Percentiles rank a stretch among this genome's conserved stretches.
These are phyloP conservation scores for Drosophila parvula DNA, from an alignment of 1,140 invertebrate genomes.

Conservation along the genomic window DNA sequence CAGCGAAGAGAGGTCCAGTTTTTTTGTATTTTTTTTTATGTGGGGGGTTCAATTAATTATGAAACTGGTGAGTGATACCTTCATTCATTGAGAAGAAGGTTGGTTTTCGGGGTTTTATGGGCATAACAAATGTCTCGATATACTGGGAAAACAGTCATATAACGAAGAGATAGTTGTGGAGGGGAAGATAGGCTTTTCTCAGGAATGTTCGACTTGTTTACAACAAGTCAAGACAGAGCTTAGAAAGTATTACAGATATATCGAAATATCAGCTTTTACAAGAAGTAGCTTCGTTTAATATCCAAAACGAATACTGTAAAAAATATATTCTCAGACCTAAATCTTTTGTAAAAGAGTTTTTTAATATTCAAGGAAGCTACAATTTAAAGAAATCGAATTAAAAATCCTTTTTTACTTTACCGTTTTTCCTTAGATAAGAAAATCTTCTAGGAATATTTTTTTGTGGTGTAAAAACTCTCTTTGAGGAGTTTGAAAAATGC, in stretches of 20 bases:
- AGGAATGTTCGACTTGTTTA: not conserved
- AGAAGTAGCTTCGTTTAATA: too few species aligned
- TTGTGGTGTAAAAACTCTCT: slow-evolving; percentile 4
- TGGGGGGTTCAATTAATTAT: slow-evolving; percentile 37
- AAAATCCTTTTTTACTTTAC: not conserved
- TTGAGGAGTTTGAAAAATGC: slow-evolving; percentile 18
- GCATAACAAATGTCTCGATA: slow-evolving; percentile 22
- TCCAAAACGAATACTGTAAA: too few species aligned
- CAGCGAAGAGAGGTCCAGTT: slow-evolving; percentile 33
- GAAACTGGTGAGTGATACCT: slow-evolving; percentile 23
- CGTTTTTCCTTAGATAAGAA: not conserved
- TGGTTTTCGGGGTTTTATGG: slow-evolving; percentile 1
- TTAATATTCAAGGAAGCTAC: too few species aligned
- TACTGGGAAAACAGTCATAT: slow-evolving; percentile 1
- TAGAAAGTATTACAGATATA: not conserved
- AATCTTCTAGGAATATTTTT: not conserved
- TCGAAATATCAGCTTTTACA: not conserved
- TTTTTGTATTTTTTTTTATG: slow-evolving; percentile 3
- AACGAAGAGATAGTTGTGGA: too few species aligned
- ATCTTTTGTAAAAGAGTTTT: too few species aligned
- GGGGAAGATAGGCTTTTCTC: not conserved
- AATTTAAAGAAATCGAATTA: too few species aligned
- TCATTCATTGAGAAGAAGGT: slow-evolving; percentile 24
- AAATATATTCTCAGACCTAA: too few species aligned
- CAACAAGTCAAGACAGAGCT: too few species aligned